Base-by-base conservation (phyloP, 2,797 vertebrate genomes). In the Tapera naevia region DNA sequence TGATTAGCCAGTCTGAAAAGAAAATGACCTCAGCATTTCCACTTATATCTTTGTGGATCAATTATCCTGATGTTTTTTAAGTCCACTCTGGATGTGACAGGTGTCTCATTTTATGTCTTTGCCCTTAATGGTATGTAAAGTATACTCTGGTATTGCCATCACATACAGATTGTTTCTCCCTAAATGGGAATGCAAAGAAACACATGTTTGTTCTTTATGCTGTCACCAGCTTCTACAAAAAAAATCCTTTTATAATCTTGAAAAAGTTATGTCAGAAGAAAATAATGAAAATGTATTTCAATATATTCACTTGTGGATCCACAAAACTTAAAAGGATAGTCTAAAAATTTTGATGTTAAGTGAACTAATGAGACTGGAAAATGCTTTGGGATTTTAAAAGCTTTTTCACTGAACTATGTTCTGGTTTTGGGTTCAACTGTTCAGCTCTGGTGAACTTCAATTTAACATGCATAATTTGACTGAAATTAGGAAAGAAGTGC, bases 11-110 rank as follows among this genome's bases (percentile, higher is more conserved):
- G 88, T 89, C 89, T 64, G 75, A 91, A 80, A 83, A 96, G 93
- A 96, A 97, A 97, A 97, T 96, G 48, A 96, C 94, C 94, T 96
- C 88, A 97, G 48, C 2, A 2, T 96, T 96, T 96, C 90, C 60
- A 89, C 76, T 97, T 97, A 93, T 85, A 97, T 79, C 96, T 95
- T 70, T 43, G 60, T 81, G 78, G 86, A 80, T 96, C 96, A 94
- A 91, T 97, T 97, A 89, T 93, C 84, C 62, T 51, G 41, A 62
- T 35, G 45, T 88, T 92, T 78, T 28, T 32, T 83, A 45, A 15
- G 80, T 86, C 86, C 30, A 24, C 46, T 85, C 85, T 95, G 79
- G 74, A 74, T 95, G 89, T 7, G 67, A 95, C 93, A 95, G 88
- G 87, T 82, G 79, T 96, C 70, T 95, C 80, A 50, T 88, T 94